Conservation (phyloP, 2,888 invertebrate genomes). For the Andrena marginata region DNA sequence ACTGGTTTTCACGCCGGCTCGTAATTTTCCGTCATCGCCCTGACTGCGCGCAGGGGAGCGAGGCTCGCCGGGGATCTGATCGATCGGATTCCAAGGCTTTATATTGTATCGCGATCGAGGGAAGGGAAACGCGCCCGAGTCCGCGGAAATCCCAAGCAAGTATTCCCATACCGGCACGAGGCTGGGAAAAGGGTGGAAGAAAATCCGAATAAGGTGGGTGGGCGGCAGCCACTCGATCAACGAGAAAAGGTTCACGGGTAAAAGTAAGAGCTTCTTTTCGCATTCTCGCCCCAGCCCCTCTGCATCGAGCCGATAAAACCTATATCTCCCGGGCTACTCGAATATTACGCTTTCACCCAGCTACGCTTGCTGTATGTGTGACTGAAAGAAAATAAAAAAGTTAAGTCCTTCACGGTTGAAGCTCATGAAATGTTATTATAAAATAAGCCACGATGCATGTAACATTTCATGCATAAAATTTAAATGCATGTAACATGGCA, state of each 20-base stretch:
- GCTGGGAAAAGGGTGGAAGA: background rate
- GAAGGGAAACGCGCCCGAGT: background rate
- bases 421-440: too few species aligned
- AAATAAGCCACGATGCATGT: too few species aligned
- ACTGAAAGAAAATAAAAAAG: too few species aligned
- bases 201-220: background rate
- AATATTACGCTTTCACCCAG: slow-evolving; percentile 64
- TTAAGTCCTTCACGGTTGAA: too few species aligned
- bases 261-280: slow-evolving; percentile 10
- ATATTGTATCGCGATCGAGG: background rate
- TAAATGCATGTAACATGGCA: too few species aligned
- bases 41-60: slow-evolving; percentile 33
- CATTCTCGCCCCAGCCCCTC: background rate
- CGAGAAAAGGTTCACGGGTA: background rate
- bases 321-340: slow-evolving; percentile 7
- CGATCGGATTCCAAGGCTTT: slow-evolving; percentile 4
- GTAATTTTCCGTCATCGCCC: slow-evolving; percentile 65
- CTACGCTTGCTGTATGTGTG: slow-evolving; percentile 29
- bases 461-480: too few species aligned
- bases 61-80: slow-evolving; percentile 18
- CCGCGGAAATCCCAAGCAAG: background rate
- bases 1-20: slow-evolving; percentile 65
- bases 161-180: background rate
- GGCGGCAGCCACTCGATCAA: background rate
- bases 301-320: background rate